phyloP scores from a whole-genome alignment of 2,888 invertebrate species.

The Scaptodrosophila latifasciaeformis region DNA sequence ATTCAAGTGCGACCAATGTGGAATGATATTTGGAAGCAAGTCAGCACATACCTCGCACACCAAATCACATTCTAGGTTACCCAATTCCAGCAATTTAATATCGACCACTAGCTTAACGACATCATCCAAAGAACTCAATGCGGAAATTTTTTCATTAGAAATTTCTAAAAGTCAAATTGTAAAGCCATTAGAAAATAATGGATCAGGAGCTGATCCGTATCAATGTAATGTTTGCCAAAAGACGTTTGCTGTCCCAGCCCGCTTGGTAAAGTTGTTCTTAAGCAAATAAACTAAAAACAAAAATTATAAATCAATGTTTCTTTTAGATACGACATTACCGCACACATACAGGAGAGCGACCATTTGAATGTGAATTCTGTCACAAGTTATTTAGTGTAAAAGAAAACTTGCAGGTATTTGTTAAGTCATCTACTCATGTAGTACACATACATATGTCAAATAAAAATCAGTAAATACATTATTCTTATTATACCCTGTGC shows the following conservation, averaged over 20 bases:
- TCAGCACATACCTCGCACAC: constrained; percentile 84
- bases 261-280: constrained; percentile 77
- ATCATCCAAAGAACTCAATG: constrained; percentile 52
- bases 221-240: constrained; percentile 93
- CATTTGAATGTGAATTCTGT: constrained; percentile 93
- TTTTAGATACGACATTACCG: constrained; percentile 83
- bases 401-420: constrained; percentile 91
- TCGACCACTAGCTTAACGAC: constrained; percentile 17
- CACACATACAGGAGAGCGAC: constrained; percentile 93
- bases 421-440: too few relatives aligned
- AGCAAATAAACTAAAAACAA: too few relatives aligned
- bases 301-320: not conserved
- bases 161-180: constrained; percentile 72
- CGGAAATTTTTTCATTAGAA: constrained; percentile 54
- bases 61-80: constrained; percentile 81
- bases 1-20: constrained; percentile 83
- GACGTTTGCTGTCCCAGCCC: constrained; percentile 92
- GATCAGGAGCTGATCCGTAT: constrained; percentile 81
- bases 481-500: too few relatives aligned
- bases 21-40: constrained; percentile 84
- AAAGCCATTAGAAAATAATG: constrained; percentile 62
- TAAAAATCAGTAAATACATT: too few relatives aligned
- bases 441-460: too few relatives aligned
- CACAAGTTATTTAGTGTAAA: constrained; percentile 94
- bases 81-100: constrained; percentile 34